Evolutionary conservation across 1,140 invertebrate genomes (phyloP).

Genomic region (Lordiphosa clarofinis): DNA sequence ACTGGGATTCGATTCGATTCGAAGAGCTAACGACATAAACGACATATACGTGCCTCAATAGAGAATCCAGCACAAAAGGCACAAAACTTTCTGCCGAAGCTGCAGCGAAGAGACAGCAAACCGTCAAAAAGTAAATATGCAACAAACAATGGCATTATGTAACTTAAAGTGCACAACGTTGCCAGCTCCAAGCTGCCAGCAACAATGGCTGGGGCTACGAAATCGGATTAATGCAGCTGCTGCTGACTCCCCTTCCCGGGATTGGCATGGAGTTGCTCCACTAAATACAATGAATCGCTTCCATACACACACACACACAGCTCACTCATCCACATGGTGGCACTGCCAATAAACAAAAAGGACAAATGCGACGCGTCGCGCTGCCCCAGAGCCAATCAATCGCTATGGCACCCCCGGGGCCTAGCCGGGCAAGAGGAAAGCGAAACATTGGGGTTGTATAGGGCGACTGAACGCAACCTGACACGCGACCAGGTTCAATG

Average conservation of each 20-base stretch:
- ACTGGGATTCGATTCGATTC: slow-evolving; percentile 20
- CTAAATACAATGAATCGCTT: slow-evolving; percentile 72
- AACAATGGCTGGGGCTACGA: slow-evolving; percentile 51
- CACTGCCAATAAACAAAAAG: slow-evolving; percentile 64
- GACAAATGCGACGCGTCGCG: slow-evolving; percentile 68
- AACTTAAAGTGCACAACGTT: slow-evolving; percentile 66
- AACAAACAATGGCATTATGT: slow-evolving; percentile 75
- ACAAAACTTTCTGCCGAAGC: slow-evolving; percentile 23
- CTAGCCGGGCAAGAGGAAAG: background rate
- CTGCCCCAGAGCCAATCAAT: slow-evolving; percentile 76
- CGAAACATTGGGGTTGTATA: slow-evolving; percentile 5
- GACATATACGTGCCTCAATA: slow-evolving; percentile 29
- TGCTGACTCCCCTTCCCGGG: slow-evolving; percentile 21
- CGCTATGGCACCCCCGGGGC: slow-evolving; percentile 70
- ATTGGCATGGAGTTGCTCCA: slow-evolving; percentile 36
- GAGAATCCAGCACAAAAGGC: slow-evolving; percentile 34
- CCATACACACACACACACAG: slow-evolving; percentile 18
- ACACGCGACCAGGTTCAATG: slow-evolving; percentile 76
- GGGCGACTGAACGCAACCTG: slow-evolving; percentile 70
- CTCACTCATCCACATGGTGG: slow-evolving; percentile 31
- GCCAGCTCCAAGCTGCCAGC: slow-evolving; percentile 15
- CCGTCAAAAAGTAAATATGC: slow-evolving; percentile 76
- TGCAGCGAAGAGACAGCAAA: slow-evolving; percentile 34
- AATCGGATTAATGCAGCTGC: slow-evolving; percentile 70
- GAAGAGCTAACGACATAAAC: slow-evolving; percentile 67